Percentiles rank a stretch among this genome's conserved stretches.
Evolutionary conservation across 1,140 invertebrate species (phyloP).

Genomic region (Meloidogyne chitwoodi): DNA sequence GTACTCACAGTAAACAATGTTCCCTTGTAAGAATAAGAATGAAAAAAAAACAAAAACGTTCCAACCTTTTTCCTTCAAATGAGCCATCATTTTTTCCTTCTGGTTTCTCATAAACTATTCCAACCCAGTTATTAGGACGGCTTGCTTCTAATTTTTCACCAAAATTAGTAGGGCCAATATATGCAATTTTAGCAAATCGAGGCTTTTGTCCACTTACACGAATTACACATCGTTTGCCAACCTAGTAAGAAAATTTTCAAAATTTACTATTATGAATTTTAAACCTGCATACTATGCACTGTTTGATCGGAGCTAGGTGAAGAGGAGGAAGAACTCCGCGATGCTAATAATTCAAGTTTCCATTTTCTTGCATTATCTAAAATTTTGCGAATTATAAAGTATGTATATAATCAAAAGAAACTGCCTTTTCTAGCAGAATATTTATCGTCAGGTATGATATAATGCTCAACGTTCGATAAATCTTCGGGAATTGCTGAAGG

Average conservation of each 20-base stretch:
- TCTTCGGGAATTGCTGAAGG: neutral
- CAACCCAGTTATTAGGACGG: slow-evolving; percentile 23
- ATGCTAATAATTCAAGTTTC: slow-evolving; percentile 22
- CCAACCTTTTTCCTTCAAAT: slow-evolving; percentile 33
- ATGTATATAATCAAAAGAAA: too few relatives aligned
- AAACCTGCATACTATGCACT: neutral
- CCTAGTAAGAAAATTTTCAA: neutral
- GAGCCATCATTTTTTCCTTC: slow-evolving; percentile 33
- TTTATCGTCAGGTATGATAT: slow-evolving; percentile 34
- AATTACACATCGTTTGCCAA: slow-evolving; percentile 28
- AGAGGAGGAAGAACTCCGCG: neutral
- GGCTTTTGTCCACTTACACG: slow-evolving; percentile 7
- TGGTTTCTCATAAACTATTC: slow-evolving; percentile 32
- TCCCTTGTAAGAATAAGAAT: too few relatives aligned
- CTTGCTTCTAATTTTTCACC: neutral
- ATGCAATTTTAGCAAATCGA: slow-evolving; percentile 20
- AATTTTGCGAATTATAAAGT: too few relatives aligned
- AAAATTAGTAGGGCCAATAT: slow-evolving; percentile 31
- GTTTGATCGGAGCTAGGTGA: neutral
- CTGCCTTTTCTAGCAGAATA: slow-evolving; percentile 26
- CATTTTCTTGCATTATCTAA: slow-evolving; percentile 34
- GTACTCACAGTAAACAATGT: too few relatives aligned
- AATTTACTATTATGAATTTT: neutral
- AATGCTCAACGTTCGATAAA: neutral
- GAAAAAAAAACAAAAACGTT: neutral